phyloP scores from a whole-genome alignment of 2,888 invertebrate species.

The Apamea monoglypha region DNA sequence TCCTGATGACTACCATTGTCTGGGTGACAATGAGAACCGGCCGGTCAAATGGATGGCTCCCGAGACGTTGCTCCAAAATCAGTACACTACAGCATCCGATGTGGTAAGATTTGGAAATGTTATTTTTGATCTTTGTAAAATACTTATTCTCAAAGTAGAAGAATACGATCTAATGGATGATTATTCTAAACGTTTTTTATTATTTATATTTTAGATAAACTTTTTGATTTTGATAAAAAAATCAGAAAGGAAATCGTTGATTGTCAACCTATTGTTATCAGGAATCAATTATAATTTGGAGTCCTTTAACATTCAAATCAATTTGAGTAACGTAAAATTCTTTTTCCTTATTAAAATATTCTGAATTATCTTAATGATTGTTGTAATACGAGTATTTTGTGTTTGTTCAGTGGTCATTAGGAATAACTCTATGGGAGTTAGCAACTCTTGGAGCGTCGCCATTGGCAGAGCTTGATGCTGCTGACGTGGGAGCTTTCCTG shows the following conservation, averaged over 20 bases:
- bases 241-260: not conserved
- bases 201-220: not conserved
- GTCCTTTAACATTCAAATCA: not conserved
- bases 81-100: slow-evolving; percentile 96
- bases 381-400: slow-evolving; percentile 1
- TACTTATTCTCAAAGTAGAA: not conserved
- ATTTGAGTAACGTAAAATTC: not conserved
- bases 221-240: no score
- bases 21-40: slow-evolving; percentile 97
- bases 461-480: slow-evolving; percentile 97
- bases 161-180: not conserved
- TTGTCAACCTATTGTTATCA: not conserved
- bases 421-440: slow-evolving; percentile 98
- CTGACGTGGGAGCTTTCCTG: slow-evolving; percentile 96
- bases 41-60: slow-evolving; percentile 98
- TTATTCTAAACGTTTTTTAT: not conserved
- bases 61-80: slow-evolving; percentile 95
- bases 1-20: slow-evolving; percentile 97
- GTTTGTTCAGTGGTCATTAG: slow-evolving; percentile 95
- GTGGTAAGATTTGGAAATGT: slow-evolving; percentile 91
- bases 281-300: not conserved
- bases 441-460: slow-evolving; percentile 97
- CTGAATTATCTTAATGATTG: not conserved
- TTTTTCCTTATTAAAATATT: not conserved
- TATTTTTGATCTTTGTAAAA: not conserved